Base-by-base conservation (phyloP, 2,797 vertebrate genomes). In the Poecilia picta region DNA sequence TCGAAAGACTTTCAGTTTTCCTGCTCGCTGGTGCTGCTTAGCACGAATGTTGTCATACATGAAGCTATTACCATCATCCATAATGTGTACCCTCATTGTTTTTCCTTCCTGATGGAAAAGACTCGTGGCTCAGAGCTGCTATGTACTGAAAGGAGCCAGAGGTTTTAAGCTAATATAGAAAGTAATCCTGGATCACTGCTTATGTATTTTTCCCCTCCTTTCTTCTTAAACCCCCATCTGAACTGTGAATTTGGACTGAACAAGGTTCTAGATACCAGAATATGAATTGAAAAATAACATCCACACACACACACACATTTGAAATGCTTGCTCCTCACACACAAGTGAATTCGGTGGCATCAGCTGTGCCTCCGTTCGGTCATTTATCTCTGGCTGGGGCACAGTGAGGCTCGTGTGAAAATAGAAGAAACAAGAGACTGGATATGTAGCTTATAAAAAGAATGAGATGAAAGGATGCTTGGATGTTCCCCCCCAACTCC, bases 381-480 rank as follows among this genome's bases (percentile, higher is more conserved):
- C 82, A 92, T 92, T 93, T 92, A 79, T 93, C 81, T 59, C 75
- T 75, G 64, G 81, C 72, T 33, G 25, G 73, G 78, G 70, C 57
- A 81, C 81, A 78, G 84, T 75, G 80, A 79, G 64, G 72, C 81
- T 89, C 45, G 23, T 82, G 85, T 83, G 85, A 84, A 93, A 88
- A 89, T 51, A 73, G 73, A 85, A 72, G 66, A 87, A 87, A 81
- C 33, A 5, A 83, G 79, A 89, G 87, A 89, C 89, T 88, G 89
- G 79, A 78, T 85, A 82, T 79, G 86, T 78, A 80, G 83, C 81
- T 64, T 79, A 83, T 79, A 83, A 83, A 82, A 64, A 33, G 51
- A 72, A 73, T 8, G 43, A 91, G 89, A 95, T 92, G 88, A 93
- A 94, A 94, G 86, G 88, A 82, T 77, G 89, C 83, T 74, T 51